These are phyloP conservation scores for Caradrina clavipalpis DNA, from an alignment of 2,888 invertebrate species.

Conservation along the genomic window DNA sequence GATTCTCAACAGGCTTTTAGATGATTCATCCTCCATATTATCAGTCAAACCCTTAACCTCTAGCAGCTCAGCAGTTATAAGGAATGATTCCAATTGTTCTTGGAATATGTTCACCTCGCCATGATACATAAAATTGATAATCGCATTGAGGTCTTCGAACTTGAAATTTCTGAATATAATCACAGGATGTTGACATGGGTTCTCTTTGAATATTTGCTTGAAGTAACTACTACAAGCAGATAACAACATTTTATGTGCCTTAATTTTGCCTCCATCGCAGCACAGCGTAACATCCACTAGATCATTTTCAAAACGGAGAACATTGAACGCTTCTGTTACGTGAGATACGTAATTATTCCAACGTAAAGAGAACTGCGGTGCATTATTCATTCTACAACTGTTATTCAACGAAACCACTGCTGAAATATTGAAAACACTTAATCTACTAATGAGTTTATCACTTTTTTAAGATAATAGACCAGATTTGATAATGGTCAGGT, in stretches of 20 bases:
- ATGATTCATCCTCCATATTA: slow-evolving; percentile 86
- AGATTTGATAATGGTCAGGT: slow-evolving; percentile 48
- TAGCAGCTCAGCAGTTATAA: slow-evolving; percentile 94
- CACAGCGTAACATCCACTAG: slow-evolving; percentile 96
- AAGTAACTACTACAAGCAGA: slow-evolving; percentile 97
- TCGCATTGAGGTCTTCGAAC: slow-evolving; percentile 94
- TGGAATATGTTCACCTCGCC: slow-evolving; percentile 96
- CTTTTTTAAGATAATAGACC: slow-evolving; percentile 42
- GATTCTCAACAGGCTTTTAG: slow-evolving; percentile 78
- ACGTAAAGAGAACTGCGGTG: slow-evolving; percentile 95
- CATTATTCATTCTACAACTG: slow-evolving; percentile 87
- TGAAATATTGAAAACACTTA: slow-evolving; percentile 31
- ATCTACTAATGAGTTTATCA: slow-evolving; percentile 47
- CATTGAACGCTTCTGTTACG: slow-evolving; percentile 95
- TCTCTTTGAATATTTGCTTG: slow-evolving; percentile 93
- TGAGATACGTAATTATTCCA: slow-evolving; percentile 97
- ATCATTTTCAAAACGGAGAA: slow-evolving; percentile 92
- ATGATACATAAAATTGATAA: slow-evolving; percentile 95
- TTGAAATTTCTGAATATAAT: slow-evolving; percentile 95
- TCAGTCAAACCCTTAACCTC: slow-evolving; percentile 95
- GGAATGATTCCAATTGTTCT: slow-evolving; percentile 94
- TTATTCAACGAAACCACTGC: slow-evolving; percentile 22
- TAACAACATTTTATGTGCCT: slow-evolving; percentile 96
- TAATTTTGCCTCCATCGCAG: slow-evolving; percentile 96
- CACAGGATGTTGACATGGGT: slow-evolving; percentile 95